These are phyloP conservation scores for Archips xylosteana DNA, from an alignment of 2,888 invertebrate genomes.

Conservation along the genomic window DNA sequence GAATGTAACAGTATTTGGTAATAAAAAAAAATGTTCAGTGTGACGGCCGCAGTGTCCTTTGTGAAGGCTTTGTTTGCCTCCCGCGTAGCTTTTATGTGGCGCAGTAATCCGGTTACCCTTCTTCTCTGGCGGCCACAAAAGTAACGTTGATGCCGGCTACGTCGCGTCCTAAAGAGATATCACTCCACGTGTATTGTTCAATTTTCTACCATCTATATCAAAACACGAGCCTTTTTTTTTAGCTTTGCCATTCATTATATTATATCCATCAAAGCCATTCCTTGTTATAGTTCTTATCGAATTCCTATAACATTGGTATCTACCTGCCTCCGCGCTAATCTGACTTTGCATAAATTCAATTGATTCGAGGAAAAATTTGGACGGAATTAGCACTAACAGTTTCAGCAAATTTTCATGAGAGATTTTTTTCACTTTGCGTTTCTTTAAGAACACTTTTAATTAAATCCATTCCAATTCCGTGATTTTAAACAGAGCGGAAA, in stretches of 20 bases:
- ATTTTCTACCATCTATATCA: conserved; percentile 12
- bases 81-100: conserved; percentile 39
- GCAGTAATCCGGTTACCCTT: conserved; percentile 39
- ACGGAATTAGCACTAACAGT: conserved; percentile 35
- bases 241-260: background rate
- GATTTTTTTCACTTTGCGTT: conserved; percentile 24
- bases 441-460: conserved; percentile 32
- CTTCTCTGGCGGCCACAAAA: conserved; percentile 37
- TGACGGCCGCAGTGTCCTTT: conserved; percentile 35
- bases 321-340: background rate
- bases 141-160: conserved; percentile 26
- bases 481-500: conserved; percentile 19
- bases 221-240: conserved; percentile 11
- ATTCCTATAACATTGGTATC: background rate
- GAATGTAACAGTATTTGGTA: conserved; percentile 33
- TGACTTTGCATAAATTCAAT: background rate
- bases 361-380: conserved; percentile 11
- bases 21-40: conserved; percentile 37
- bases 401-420: conserved; percentile 28
- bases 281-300: conserved; percentile 1
- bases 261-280: background rate
- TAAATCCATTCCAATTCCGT: conserved; percentile 37
- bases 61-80: conserved; percentile 35
- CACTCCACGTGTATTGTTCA: conserved; percentile 29
- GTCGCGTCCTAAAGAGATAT: conserved; percentile 23